Evolutionary conservation across 2,113 vertebrate species (phyloP), one percentile per base, ranked within the genome.

Genomic region (Cacatua alba): DNA sequence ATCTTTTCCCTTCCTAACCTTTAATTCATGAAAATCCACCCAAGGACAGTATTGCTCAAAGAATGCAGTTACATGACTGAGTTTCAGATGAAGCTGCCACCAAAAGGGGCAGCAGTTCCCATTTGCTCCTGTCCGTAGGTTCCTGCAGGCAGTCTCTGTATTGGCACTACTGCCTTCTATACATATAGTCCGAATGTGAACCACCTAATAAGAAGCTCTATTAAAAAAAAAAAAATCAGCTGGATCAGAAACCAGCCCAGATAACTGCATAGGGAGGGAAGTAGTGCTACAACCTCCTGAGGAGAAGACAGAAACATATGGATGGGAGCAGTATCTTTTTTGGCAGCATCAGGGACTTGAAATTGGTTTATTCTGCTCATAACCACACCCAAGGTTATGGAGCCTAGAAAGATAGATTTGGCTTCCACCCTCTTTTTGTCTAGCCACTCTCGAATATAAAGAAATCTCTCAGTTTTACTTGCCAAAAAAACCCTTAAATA

Each of bases 361-460:
- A 95, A 78, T 12, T 14, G 17, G 19, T 77, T 81, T 75, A 57
- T 67, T 94, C 31, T 28, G 69, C 74, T 78, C 52, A 14, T 53
- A 78, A 63, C 64, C 65, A 59, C 93, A 71, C 81, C 90, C 84
- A 53, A 63, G 64, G 17, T 74, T 78, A 75, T 0, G 0, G 18
- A 81, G 78, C 29, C 82, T 79, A 29, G 33, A 82, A 81, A 67
- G n/a, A 29, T 12, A 62, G n/a, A 86, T 57, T 74, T 80, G 90
- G 48, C 43, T 81, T 43, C 68, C 83, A 26, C 28, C 10, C 11
- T 51, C 21, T 31, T 3, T 35, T 81, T 53, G 19, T 76, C 35
- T 48, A 51, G 67, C 43, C 74, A 13, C 39, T 51, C 55, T 39
- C 6, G 0, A 63, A n/a, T 8, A 39, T n/a, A 35, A 79, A 94